These are phyloP conservation scores for Parnassius apollo DNA, from an alignment of 2,888 invertebrate genomes.

Conservation along the genomic window DNA sequence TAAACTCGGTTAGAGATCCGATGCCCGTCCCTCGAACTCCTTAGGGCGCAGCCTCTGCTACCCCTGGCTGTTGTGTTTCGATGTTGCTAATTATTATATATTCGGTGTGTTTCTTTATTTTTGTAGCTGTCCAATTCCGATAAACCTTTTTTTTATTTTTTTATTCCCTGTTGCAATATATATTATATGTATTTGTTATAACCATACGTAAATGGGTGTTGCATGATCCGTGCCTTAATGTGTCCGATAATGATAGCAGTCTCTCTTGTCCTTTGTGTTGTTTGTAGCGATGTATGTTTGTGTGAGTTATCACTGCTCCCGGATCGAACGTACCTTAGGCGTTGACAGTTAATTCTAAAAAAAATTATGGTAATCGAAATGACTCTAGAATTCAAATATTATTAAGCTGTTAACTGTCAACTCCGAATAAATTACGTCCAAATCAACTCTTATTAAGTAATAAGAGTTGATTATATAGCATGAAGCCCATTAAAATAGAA, in stretches of 20 bases:
- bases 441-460: slow-evolving; percentile 59
- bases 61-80: slow-evolving; percentile 80
- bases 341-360: slow-evolving; percentile 70
- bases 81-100: slow-evolving; percentile 73
- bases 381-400: slow-evolving; percentile 32
- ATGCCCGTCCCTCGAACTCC: slow-evolving; percentile 64
- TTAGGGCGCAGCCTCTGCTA: slow-evolving; percentile 80
- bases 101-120: slow-evolving; percentile 64
- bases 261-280: slow-evolving; percentile 78
- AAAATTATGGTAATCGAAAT: slow-evolving; percentile 19
- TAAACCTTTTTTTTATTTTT: slow-evolving; percentile 38
- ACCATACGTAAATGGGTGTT: slow-evolving; percentile 75
- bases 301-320: slow-evolving; percentile 43
- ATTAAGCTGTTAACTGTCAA: slow-evolving; percentile 63
- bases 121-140: slow-evolving; percentile 64
- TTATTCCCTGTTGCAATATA: slow-evolving; percentile 45
- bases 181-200: slow-evolving; percentile 45
- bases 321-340: slow-evolving; percentile 53
- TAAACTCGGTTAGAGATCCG: slow-evolving; percentile 72
- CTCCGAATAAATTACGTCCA: slow-evolving; percentile 53
- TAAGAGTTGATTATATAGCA: slow-evolving; percentile 73
- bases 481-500: slow-evolving; percentile 66
- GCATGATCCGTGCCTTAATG: slow-evolving; percentile 79
- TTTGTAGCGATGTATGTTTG: slow-evolving; percentile 72
- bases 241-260: slow-evolving; percentile 73